Evolutionary conservation across 2,888 invertebrate genomes (phyloP).

Genomic region (Plusia festucae): DNA sequence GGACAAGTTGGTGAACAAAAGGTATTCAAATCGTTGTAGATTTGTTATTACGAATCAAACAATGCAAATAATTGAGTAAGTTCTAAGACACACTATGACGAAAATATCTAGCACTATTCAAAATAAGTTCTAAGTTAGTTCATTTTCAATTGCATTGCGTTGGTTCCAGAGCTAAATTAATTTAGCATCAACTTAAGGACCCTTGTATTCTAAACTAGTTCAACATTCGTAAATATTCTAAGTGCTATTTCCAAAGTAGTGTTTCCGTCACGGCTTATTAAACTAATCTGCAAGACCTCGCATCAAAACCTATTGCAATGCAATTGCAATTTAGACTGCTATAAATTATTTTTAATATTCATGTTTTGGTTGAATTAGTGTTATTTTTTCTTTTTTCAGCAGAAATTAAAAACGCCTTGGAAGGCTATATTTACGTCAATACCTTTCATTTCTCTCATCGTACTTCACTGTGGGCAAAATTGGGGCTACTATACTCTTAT

Average conservation of each 20-base stretch:
- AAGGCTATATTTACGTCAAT: slow-evolving; percentile 77
- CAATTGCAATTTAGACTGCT: background rate
- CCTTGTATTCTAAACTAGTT: background rate
- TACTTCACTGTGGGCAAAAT: slow-evolving; percentile 88
- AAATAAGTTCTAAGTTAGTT: background rate
- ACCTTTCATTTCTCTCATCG: slow-evolving; percentile 88
- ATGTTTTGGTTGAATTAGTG: background rate
- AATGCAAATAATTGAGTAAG: too few species aligned
- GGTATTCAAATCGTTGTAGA: too few species aligned
- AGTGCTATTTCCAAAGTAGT: background rate
- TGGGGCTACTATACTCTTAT: slow-evolving; percentile 93
- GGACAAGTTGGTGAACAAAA: slow-evolving; percentile 73
- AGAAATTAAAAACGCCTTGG: slow-evolving; percentile 88
- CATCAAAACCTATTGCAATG: background rate
- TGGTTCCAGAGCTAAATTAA: background rate
- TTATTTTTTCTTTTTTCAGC: slow-evolving; percentile 52
- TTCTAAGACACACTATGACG: background rate
- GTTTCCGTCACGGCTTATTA: background rate
- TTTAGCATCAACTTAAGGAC: slow-evolving; percentile 4
- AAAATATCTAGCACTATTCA: background rate
- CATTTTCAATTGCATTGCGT: background rate
- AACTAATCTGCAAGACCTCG: background rate
- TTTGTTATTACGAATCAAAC: too few species aligned
- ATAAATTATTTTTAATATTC: background rate
- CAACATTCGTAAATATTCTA: background rate